Evolutionary conservation across 2,113 vertebrate species (phyloP).

Genomic region (Tetraodon nigroviridis): DNA sequence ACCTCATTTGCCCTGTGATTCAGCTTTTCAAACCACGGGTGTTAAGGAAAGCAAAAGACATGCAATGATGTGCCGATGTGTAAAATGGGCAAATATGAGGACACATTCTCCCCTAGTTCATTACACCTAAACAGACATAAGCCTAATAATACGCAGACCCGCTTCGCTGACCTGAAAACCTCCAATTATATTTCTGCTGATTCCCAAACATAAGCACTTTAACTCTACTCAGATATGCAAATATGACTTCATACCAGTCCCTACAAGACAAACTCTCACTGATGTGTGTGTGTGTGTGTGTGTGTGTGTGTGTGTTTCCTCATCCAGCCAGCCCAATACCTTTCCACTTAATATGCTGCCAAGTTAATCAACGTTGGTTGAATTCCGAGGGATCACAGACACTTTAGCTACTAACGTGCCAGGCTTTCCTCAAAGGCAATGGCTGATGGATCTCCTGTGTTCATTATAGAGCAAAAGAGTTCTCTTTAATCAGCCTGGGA

Average conservation of each 20-base stretch:
- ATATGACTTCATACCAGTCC: slow-evolving; percentile 34
- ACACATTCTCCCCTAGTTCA: slow-evolving; percentile 21
- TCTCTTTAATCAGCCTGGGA: slow-evolving; percentile 70
- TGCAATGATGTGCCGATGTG: slow-evolving; percentile 14
- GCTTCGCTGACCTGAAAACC: slow-evolving; percentile 50
- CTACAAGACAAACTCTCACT: slow-evolving; percentile 47
- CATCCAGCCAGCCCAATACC: slow-evolving; percentile 61
- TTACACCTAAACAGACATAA: slow-evolving; percentile 46
- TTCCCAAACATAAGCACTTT: slow-evolving; percentile 59
- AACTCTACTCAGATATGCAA: slow-evolving; percentile 52
- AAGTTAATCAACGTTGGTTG: slow-evolving; percentile 71
- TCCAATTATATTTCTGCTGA: slow-evolving; percentile 47
- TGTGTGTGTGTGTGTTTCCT: slow-evolving; percentile 30
- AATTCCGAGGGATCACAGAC: slow-evolving; percentile 68
- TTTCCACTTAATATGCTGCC: slow-evolving; percentile 70
- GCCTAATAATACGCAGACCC: slow-evolving; percentile 53
- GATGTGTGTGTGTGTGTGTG: slow-evolving; percentile 22
- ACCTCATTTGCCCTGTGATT: background rate
- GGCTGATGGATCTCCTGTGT: slow-evolving; percentile 69
- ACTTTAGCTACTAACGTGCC: slow-evolving; percentile 65
- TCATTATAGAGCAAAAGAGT: slow-evolving; percentile 68
- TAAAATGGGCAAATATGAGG: slow-evolving; percentile 19
- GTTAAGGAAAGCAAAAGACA: background rate
- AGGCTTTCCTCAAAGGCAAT: slow-evolving; percentile 66
- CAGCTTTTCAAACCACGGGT: slow-evolving; percentile 1